Evolutionary conservation across 2,113 vertebrate species (phyloP), one percentile per base, ranked within the genome.

Genomic region (Callorhinus ursinus): DNA sequence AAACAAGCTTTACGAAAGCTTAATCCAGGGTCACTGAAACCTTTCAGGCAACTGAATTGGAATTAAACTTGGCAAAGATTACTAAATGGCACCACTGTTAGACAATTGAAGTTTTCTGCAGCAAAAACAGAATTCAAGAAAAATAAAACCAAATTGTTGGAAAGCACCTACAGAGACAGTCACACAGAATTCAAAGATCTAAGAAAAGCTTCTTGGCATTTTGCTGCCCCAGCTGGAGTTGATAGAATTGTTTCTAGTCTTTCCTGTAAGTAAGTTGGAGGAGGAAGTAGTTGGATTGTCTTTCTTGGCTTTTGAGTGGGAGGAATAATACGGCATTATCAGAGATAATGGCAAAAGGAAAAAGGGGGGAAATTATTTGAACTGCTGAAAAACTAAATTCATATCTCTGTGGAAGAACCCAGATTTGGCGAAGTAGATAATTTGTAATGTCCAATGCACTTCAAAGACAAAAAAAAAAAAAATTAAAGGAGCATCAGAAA

Each of bases 161-260:
- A 95, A 97, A 92, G 87, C 31, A 94, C 87, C 93, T 93, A 71
- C 55, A 28, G 26, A 12, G 76, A 97, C 22, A 94, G 55, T 57
- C 82, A 89, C 2, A 13, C 46, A 80, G 61, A 74, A 63, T 74
- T 90, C 71, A 82, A 42, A 92, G 81, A 79, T 33, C 91, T 82
- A 91, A 97, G 82, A 84, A 96, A 95, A 96, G 92, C 97, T 92
- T 95, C 46, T 94, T 93, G 94, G 96, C 80, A 31, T 93, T 96
- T 90, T 61, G 51, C 63, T 42, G 80, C 67, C 69, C 84, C 96
- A 81, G 96, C 96, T 93, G 92, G 87, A 96, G 83, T 24, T 92
- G 93, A 90, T 77, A 90, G 90, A 96, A 87, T 84, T 92, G 89
- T 95, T 98, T 93, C 97, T 98, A 84, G 96, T 98, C 96, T 97